Base-by-base conservation (phyloP, 2,888 invertebrate species). In the Clitarchus hookeri region DNA sequence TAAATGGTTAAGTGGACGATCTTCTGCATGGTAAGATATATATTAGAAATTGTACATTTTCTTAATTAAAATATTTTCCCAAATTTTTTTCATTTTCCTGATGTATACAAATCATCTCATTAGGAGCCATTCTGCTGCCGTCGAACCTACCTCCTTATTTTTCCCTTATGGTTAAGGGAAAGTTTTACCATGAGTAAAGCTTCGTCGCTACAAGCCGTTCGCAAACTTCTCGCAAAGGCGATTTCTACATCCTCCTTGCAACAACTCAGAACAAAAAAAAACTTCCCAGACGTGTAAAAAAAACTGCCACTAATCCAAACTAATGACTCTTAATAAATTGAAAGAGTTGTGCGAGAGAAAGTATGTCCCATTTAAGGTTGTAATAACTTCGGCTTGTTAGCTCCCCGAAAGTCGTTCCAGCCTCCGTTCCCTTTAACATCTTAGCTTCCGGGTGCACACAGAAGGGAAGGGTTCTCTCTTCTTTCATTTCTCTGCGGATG, bases 321-420 rank as follows among this genome's bases (percentile, higher is more conserved):
- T 65, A 65, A 65, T 65, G 65, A 65, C 65, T 19, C 65, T 65
- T 65, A 65, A 65, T 65, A 65, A 65, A 65, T 65, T 65, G 65
- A 65, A 65, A n/a, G 19, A n/a, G 19, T 65, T 65, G 6, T 65
- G 19, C 6, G 65, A 65, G 19, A 65, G 65, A 65, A 65, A 65
- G 65, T 65, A 16, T 65, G 11, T 65, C 65, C 65, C 65, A 65
- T 65, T 65, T 65, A 65, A 65, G 65, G 65, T 65, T 65, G 65
- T 65, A 65, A 65, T 65, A 65, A 65, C 65, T 19, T 65, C n/a
- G 65, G 65, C 65, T 65, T 65, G 65, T 65, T 65, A 65, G 65
- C 65, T 65, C 16, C 16, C 65, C 65, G 65, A 65, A 65, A n/a
- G 8, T 11, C 65, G 11, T 23, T 65, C 16, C 65, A 9, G 65